Conservation (phyloP, 2,888 invertebrate genomes). For the Macrosoma leucophasiata region DNA sequence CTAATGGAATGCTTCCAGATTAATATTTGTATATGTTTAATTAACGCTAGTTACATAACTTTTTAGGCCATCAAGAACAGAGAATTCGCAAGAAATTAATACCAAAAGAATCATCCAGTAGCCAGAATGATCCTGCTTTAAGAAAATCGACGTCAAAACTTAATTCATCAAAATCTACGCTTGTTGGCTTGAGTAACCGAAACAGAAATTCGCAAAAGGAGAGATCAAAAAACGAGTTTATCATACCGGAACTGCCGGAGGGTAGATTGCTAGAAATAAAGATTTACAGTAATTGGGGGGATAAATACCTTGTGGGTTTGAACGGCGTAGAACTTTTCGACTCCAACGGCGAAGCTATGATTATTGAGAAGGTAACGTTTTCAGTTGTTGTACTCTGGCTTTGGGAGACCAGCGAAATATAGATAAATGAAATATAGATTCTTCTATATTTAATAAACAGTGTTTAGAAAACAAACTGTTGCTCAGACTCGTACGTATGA, state of each 20-base stretch:
- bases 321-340: constrained; percentile 87
- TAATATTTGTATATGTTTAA: too few relatives aligned
- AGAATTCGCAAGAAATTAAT: constrained; percentile 3
- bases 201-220: constrained; percentile 10
- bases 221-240: constrained; percentile 62
- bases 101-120: constrained; percentile 9
- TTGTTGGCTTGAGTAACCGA: constrained; percentile 5
- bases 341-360: constrained; percentile 73
- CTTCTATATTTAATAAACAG: too few relatives aligned
- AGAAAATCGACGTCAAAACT: constrained; percentile 1
- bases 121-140: not conserved
- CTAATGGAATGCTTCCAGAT: too few relatives aligned
- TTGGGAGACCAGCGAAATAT: too few relatives aligned
- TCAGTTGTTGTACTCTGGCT: too few relatives aligned
- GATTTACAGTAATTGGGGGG: constrained; percentile 86
- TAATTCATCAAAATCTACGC: constrained; percentile 4
- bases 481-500: too few relatives aligned
- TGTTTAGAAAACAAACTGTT: too few relatives aligned
- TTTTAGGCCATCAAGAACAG: constrained; percentile 6
- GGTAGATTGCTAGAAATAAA: constrained; percentile 81
- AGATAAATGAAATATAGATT: too few relatives aligned
- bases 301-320: constrained; percentile 84
- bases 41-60: too few relatives aligned
- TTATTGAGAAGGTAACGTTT: constrained; percentile 80
- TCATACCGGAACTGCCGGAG: constrained; percentile 84